Conservation (phyloP, 2,797 vertebrate genomes). For the Acridotheres tristis region DNA sequence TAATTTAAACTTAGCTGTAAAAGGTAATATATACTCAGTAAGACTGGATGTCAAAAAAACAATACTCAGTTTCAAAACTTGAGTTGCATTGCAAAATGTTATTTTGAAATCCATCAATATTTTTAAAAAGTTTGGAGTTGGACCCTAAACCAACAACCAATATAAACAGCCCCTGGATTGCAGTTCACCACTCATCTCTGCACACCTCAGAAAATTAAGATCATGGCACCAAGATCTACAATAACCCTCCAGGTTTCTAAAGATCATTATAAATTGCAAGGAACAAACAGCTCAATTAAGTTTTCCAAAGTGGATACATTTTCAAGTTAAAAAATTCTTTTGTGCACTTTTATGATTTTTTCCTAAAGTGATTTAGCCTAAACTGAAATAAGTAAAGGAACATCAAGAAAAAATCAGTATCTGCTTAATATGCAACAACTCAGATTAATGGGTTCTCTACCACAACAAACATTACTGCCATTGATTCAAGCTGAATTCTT, state of each 20-base stretch:
- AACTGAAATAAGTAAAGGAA: neutral
- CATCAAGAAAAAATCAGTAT: neutral
- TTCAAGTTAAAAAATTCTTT: neutral
- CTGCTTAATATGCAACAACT: neutral
- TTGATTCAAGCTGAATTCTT: neutral
- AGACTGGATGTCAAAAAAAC: neutral
- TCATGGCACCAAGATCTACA: neutral
- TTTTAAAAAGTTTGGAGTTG: neutral
- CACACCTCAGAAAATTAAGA: neutral
- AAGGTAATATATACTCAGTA: neutral
- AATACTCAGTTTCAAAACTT: neutral
- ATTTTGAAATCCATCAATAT: neutral
- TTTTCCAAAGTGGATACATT: neutral
- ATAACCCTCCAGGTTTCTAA: neutral
- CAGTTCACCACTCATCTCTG: neutral
- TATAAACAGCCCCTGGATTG: neutral
- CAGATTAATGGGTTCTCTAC: neutral
- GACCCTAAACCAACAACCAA: neutral
- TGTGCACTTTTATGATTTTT: neutral
- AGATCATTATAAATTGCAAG: neutral
- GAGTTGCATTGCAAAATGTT: neutral
- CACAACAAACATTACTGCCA: neutral
- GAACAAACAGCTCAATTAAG: neutral
- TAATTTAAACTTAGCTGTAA: neutral
- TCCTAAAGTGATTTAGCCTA: neutral